Evolutionary conservation across 2,797 vertebrate species (phyloP), one percentile per base, ranked within the genome.

Genomic region (Bradypodion ventrale): DNA sequence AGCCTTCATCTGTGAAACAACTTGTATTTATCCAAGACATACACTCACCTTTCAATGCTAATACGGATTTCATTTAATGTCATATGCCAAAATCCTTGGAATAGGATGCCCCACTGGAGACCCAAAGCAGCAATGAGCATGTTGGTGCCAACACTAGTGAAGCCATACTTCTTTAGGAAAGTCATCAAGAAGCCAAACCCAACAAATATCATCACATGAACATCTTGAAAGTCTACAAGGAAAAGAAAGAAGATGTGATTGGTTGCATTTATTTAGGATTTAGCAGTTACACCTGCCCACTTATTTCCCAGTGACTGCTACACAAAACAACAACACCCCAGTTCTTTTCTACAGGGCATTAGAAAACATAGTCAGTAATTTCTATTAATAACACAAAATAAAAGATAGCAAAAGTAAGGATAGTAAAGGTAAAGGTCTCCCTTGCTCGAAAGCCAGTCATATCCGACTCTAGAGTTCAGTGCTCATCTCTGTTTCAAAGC

Each of bases 151-250:
- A 99, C 97, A 7, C 98, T 97, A 93, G 98, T 98, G 95, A 99
- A 99, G 40, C 98, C 96, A 16, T 99, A 99, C 92, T 96, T 96
- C 95, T 98, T 98, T 93, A 99, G 94, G 93, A 99, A 99, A 60
- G 98, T 99, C 99, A 99, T 99, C 88, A 99, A 95, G 94, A 99
- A 99, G 40, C 99, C 98, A 83, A 99, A 98, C 15, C 99, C 99
- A 65, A 98, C 95, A 93, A 99, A 99, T 95, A 99, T 98, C 98
- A 99, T 99, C 86, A 99, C 97, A 1, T 99, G 98, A 66, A 99
- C 97, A 87, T 99, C 98, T 96, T 98, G 98, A 93, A 99, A 99
- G 92, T 97, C 98, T 99, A 63, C 44, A 46, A 75, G 5, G 3
- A 78, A 70, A 44, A 0, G 9, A 13, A 5, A 73, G 37, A 12